Conservation (phyloP, 2,113 vertebrate genomes). For the Prinia subflava region DNA sequence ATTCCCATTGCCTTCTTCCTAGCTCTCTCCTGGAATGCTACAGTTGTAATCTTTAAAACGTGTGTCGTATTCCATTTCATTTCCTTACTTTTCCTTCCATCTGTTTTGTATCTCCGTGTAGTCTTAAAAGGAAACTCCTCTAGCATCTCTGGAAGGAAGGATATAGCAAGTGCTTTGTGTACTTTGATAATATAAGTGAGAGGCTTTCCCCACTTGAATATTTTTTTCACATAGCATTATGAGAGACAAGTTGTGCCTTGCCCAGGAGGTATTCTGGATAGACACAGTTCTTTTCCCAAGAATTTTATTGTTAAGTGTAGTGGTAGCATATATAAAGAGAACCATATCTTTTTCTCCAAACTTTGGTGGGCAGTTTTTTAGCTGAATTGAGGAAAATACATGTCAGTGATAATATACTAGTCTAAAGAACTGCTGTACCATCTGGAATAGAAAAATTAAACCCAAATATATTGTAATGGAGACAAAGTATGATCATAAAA, state of each 20-base stretch:
- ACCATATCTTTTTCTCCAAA: background rate
- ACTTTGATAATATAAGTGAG: background rate
- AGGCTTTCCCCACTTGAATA: background rate
- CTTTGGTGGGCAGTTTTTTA: background rate
- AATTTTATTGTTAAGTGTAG: background rate
- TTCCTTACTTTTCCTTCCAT: background rate
- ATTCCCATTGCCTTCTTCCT: background rate
- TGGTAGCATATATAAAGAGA: background rate
- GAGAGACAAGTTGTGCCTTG: background rate
- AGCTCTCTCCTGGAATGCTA: background rate
- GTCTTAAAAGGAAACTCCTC: background rate
- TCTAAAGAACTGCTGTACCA: background rate
- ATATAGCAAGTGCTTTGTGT: background rate
- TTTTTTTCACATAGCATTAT: background rate
- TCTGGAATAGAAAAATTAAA: background rate
- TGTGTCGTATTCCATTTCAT: accelerated
- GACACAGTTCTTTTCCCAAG: background rate
- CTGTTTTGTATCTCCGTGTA: background rate
- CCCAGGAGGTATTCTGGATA: background rate
- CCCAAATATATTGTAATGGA: background rate
- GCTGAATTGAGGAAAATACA: background rate
- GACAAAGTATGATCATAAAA: background rate
- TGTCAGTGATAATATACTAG: background rate
- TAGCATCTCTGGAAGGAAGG: background rate
- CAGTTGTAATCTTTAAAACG: background rate